Conservation (phyloP, 2,113 vertebrate species). For the Albula glossodonta region DNA sequence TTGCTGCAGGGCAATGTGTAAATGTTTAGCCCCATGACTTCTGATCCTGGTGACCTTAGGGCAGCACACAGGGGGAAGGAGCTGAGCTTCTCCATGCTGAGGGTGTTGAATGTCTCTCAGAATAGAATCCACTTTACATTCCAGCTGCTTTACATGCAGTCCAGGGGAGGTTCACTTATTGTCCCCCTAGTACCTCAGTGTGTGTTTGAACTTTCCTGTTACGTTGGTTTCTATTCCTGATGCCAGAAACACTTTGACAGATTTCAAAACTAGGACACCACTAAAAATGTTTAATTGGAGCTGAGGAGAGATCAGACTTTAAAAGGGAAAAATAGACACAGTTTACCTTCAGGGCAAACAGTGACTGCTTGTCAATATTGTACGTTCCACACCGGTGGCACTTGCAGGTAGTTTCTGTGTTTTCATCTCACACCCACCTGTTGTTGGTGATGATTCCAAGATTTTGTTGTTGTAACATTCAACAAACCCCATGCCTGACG, state of each 20-base stretch:
- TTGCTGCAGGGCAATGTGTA: too few relatives aligned
- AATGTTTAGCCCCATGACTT: neutral
- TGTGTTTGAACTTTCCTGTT: neutral
- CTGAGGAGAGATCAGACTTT: neutral
- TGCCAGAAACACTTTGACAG: neutral
- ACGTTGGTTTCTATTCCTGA: neutral
- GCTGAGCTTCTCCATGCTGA: neutral
- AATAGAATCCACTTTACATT: neutral
- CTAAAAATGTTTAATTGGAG: neutral
- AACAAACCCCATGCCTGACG: neutral
- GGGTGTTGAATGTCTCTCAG: neutral
- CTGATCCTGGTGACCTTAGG: neutral
- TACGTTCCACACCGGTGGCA: too few relatives aligned
- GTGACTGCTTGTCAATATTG: too few relatives aligned
- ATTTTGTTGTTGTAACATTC: neutral
- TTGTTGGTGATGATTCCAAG: neutral
- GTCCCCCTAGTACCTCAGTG: neutral
- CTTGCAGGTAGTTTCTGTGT: too few relatives aligned
- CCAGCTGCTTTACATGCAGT: neutral
- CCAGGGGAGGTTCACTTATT: neutral
- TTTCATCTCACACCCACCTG: neutral
- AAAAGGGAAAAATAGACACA: neutral
- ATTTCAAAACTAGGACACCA: neutral
- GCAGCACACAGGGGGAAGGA: neutral
- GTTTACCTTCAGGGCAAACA: neutral